phyloP scores from a whole-genome alignment of 1,140 invertebrate genomes.

The Mesaphorura yosii region DNA sequence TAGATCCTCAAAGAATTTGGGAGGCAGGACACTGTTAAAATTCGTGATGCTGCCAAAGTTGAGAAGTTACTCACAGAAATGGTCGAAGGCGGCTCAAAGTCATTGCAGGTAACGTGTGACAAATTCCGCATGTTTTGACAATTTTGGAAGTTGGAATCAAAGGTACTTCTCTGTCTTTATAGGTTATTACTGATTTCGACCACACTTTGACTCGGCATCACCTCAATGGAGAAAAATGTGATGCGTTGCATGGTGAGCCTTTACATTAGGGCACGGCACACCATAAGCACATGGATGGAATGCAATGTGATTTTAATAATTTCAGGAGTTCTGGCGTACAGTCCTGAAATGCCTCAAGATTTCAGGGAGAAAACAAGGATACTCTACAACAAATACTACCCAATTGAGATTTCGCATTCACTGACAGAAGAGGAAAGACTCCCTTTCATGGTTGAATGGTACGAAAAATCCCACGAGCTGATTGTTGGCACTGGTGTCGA shows the following conservation, averaged over 20 bases:
- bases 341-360: conserved; percentile 50
- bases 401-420: conserved; percentile 71
- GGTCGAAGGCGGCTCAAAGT: neutral
- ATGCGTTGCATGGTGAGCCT: conserved; percentile 41
- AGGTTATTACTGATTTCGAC: conserved; percentile 79
- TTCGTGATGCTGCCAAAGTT: neutral
- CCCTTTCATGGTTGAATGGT: conserved; percentile 80
- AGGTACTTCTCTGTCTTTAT: conserved; percentile 31
- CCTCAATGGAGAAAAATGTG: conserved; percentile 51
- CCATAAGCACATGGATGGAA: neutral
- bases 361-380: conserved; percentile 46
- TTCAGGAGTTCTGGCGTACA: conserved; percentile 51
- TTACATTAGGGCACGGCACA: too few species aligned
- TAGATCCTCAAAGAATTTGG: too few species aligned
- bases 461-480: conserved; percentile 52
- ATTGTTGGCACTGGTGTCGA: conserved; percentile 46
- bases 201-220: conserved; percentile 64
- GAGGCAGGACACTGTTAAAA: conserved; percentile 3
- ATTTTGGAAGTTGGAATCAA: neutral
- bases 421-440: conserved; percentile 63
- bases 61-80: neutral
- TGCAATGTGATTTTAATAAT: neutral
- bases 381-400: conserved; percentile 59
- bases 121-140: neutral
- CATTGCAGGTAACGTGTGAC: conserved; percentile 1